Conservation (phyloP, 1,140 invertebrate genomes). For the Amyelois transitella region DNA sequence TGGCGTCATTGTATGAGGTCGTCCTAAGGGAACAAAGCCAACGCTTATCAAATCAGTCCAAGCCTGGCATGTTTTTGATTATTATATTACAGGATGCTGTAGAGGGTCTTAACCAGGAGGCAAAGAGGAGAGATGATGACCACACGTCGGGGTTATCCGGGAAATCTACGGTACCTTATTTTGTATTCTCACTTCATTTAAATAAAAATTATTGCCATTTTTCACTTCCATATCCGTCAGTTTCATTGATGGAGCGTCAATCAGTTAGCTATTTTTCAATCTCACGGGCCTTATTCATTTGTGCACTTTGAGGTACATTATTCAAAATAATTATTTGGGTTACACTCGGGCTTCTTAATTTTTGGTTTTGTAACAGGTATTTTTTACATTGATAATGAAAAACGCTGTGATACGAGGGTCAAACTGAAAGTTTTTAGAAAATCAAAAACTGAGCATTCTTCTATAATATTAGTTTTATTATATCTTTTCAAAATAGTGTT, state of each 20-base stretch:
- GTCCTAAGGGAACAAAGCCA: not conserved
- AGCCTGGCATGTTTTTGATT: slow-evolving; percentile 52
- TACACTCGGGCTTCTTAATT: not conserved
- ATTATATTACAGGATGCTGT: slow-evolving; percentile 61
- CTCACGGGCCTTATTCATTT: not conserved
- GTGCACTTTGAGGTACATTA: not conserved
- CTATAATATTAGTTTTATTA: too few relatives aligned
- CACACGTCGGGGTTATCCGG: slow-evolving; percentile 29
- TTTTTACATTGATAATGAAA: too few relatives aligned
- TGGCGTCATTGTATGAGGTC: not conserved
- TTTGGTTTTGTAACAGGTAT: too few relatives aligned
- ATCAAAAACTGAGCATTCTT: too few relatives aligned
- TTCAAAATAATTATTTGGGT: not conserved
- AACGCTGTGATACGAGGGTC: too few relatives aligned
- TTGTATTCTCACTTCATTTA: not conserved
- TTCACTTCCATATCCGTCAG: not conserved
- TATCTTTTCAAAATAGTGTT: too few relatives aligned
- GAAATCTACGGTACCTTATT: slow-evolving; percentile 43
- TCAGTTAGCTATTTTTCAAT: not conserved
- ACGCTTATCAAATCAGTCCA: slow-evolving; percentile 17
- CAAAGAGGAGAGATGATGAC: slow-evolving; percentile 51
- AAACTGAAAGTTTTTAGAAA: too few relatives aligned
- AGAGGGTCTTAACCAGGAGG: slow-evolving; percentile 46
- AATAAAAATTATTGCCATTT: not conserved
- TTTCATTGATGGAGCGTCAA: not conserved